A percentile compares a stretch with the other conserved stretches of the same genome.
Conservation (phyloP, 1,140 invertebrate species). For the Macrostomum lignano region DNA sequence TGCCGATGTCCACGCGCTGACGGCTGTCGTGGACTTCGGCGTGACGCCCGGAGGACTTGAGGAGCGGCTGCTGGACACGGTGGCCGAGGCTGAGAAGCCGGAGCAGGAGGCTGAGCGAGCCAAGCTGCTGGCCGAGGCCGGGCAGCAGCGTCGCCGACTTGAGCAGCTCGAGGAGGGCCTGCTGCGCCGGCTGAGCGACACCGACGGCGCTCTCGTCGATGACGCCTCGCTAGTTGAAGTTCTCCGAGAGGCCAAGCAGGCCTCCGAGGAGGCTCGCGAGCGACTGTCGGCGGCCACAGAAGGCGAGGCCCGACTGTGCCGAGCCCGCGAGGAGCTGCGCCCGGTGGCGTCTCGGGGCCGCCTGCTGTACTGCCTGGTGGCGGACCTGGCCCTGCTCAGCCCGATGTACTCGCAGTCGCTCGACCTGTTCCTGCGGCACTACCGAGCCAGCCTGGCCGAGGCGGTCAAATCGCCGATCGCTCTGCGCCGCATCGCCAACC, state of each 20-base stretch:
- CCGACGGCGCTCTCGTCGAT: slow-evolving; percentile 67
- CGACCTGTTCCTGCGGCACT: slow-evolving; percentile 71
- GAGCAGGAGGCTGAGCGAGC: slow-evolving; percentile 72
- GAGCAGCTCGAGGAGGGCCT: slow-evolving; percentile 75
- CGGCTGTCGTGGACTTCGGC: slow-evolving; percentile 84
- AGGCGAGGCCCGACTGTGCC: slow-evolving; percentile 71
- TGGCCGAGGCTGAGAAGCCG: slow-evolving; percentile 76
- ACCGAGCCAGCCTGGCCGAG: slow-evolving; percentile 65
- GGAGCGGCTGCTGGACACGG: slow-evolving; percentile 64
- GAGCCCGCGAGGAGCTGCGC: slow-evolving; percentile 69
- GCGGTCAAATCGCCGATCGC: slow-evolving; percentile 26
- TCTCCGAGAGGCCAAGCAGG: slow-evolving; percentile 60
- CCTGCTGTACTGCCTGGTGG: slow-evolving; percentile 74
- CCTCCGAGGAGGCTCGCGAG: slow-evolving; percentile 70
- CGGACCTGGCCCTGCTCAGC: slow-evolving; percentile 84
- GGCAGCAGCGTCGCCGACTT: slow-evolving; percentile 75
- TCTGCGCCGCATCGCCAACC: slow-evolving; percentile 44
- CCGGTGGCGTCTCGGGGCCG: slow-evolving; percentile 68
- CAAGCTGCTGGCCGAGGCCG: slow-evolving; percentile 65
- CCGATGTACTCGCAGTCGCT: slow-evolving; percentile 86
- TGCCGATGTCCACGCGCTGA: slow-evolving; percentile 77
- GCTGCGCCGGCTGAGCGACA: slow-evolving; percentile 55
- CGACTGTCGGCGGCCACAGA: slow-evolving; percentile 63
- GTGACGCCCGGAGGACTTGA: slow-evolving; percentile 83
- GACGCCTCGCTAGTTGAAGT: slow-evolving; percentile 76